Base-by-base conservation (phyloP, 2,797 vertebrate genomes). In the Ctenosaura bakeri region DNA sequence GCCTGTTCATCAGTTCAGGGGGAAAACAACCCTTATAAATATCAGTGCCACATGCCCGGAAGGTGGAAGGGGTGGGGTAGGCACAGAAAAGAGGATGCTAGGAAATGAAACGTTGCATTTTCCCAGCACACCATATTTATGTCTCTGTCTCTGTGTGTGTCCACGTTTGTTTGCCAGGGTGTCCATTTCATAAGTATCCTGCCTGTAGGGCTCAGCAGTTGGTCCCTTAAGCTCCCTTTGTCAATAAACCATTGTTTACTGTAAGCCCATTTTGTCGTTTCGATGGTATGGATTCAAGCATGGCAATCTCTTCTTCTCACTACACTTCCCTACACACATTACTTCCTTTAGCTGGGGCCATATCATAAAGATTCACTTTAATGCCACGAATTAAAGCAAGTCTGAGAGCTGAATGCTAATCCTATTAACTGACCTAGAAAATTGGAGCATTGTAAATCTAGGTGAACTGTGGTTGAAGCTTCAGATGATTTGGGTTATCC, bases 181-280 rank as follows among this genome's bases (percentile, higher is more conserved):
- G 88, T 77, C 84, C 79, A 88, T 96, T 96, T 96, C 95, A 96
- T 96, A 97, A 97, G 97, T 96, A 96, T 95, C 90, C 92, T 92
- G 81, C 91, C 93, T 92, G 93, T 90, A 95, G 92, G 95, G 96
- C 95, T 95, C 95, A 96, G 92, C 88, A 93, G 90, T 94, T 95
- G 96, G 97, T 92, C 95, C 95, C 94, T 95, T 87, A 92, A 95
- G 94, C 88, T 79, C 92, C 95, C 92, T 83, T 56, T 93, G 93
- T 92, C 94, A 95, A 95, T 96, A 97, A 95, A 84, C 92, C 95
- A 87, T 90, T 97, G 95, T 96, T 97, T 95, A 91, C 93, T 86
- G 24, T 88, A 83, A 88, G 91, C 89, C 89, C 88, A 86, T 95
- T 97, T 95, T 95, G 92, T 95, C 96, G 94, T 95, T 96, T 97